Evolutionary conservation across 2,797 vertebrate species (phyloP), one percentile per base, ranked within the genome.

Genomic region (Synaphobranchus kaupii): DNA sequence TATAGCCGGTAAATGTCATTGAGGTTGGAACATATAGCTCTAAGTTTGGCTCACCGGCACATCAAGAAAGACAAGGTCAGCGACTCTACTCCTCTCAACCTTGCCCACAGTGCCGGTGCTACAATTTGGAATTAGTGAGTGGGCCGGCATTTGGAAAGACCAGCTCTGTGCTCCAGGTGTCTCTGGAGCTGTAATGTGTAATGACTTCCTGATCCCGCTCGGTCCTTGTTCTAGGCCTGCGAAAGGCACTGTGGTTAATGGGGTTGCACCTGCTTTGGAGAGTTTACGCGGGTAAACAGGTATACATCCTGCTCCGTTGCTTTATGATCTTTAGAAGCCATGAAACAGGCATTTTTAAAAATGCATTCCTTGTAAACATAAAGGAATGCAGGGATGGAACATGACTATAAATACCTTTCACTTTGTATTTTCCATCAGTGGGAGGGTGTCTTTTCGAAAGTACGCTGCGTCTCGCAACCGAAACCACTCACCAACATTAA

Each of bases 391-490:
- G 88, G 17, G 84, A 87, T 87, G 17, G 68, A 89, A 44, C 83
- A 89, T 12, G 25, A 81, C n/a, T 83, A 89, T 91, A 90, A 89
- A 12, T 85, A 85, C 89, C 83, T 84, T 87, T 88, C 52, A 86
- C 85, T 58, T n/a, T 7, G 81, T 88, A 78, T 85, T 88, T 81
- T 85, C 86, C 83, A 85, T 12, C n/a, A n/a, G 88, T 89, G 60
- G 87, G 84, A 89, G 17, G 71, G 20, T 78, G 39, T 34, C 12
- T 2, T 78, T 88, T 86, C 44, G 83, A 88, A 92, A 89, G 88
- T 89, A 90, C 90, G 91, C 80, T 15, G 9, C n/a, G 22, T 15
- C 68, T 73, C 12, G 68, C 28, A 78, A 78, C 91, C 92, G 80
- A 92, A 87, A 87, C 83, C 80, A 66, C 60, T 44, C 47, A n/a